phyloP scores from a whole-genome alignment of 2,797 vertebrate species.

The Chaetodon trifasciatus region DNA sequence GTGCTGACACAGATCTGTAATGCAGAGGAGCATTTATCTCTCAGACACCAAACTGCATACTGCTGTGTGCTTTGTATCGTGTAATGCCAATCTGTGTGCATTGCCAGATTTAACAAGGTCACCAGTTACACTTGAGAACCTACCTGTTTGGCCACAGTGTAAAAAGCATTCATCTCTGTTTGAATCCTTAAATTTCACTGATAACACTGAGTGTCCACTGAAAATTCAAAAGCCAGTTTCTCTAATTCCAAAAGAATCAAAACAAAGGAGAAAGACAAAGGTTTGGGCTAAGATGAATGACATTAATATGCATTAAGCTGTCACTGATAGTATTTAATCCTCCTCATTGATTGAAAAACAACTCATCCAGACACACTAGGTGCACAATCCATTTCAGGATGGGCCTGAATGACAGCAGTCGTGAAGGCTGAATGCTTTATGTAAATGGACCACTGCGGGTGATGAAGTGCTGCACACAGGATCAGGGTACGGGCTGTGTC shows the following conservation, averaged over 20 bases:
- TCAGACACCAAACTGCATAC: slow-evolving; percentile 31
- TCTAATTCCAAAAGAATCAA: slow-evolving; percentile 27
- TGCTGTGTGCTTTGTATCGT: slow-evolving; percentile 40
- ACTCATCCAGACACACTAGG: slow-evolving; percentile 57
- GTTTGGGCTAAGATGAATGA: slow-evolving; percentile 35
- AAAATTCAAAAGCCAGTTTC: neutral
- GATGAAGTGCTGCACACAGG: slow-evolving; percentile 50
- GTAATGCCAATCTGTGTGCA: slow-evolving; percentile 34
- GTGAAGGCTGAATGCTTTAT: slow-evolving; percentile 49
- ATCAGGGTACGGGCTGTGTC: slow-evolving; percentile 30
- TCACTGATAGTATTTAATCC: slow-evolving; percentile 64
- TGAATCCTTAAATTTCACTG: neutral
- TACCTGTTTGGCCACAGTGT: slow-evolving; percentile 13
- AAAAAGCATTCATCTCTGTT: neutral
- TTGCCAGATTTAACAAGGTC: slow-evolving; percentile 52
- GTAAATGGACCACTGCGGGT: slow-evolving; percentile 35
- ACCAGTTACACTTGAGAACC: slow-evolving; percentile 10
- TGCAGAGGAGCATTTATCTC: slow-evolving; percentile 59
- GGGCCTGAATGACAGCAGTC: slow-evolving; percentile 58
- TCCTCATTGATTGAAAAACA: slow-evolving; percentile 64
- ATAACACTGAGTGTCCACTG: neutral
- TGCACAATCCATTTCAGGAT: slow-evolving; percentile 47
- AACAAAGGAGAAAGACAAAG: slow-evolving; percentile 47
- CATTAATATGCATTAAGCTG: slow-evolving; percentile 67
- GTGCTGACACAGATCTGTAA: slow-evolving; percentile 74